phyloP scores from a whole-genome alignment of 2,888 invertebrate genomes.

The Alcis repandata region DNA sequence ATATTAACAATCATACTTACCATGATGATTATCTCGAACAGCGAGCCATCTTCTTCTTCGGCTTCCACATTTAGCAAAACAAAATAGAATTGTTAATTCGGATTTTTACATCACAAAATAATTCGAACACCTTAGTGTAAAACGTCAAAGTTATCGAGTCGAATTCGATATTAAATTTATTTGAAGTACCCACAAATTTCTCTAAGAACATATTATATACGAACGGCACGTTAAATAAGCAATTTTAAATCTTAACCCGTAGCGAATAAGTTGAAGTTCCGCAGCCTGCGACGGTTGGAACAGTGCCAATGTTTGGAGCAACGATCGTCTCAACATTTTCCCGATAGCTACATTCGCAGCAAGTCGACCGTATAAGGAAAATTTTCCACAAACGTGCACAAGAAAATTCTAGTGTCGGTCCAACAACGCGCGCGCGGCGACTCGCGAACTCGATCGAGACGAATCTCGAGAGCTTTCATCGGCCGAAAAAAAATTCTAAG shows the following conservation, averaged over 20 bases:
- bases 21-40: too few relatives aligned
- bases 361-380: conserved; percentile 68
- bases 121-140: not conserved
- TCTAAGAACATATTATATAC: conserved; percentile 4
- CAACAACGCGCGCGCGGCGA: conserved; percentile 64
- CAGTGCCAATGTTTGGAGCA: conserved; percentile 70
- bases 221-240: conserved; percentile 7
- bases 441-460: conserved; percentile 70
- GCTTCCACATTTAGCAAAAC: too few relatives aligned
- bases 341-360: conserved; percentile 71
- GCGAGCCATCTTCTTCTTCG: too few relatives aligned
- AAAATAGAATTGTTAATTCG: too few relatives aligned
- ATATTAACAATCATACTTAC: too few relatives aligned
- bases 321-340: conserved; percentile 71
- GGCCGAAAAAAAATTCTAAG: conserved; percentile 58
- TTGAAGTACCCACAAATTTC: conserved; percentile 19
- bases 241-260: conserved; percentile 50
- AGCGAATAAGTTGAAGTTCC: conserved; percentile 47
- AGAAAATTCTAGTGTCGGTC: conserved; percentile 55
- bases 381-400: conserved; percentile 70
- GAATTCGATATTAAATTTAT: conserved; percentile 1
- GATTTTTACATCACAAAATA: not conserved
- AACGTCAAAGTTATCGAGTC: not conserved
- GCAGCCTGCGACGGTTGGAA: conserved; percentile 65
- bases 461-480: conserved; percentile 59